Evolutionary conservation across 1,140 invertebrate genomes (phyloP).

Genomic region (Drosophila repleta): DNA sequence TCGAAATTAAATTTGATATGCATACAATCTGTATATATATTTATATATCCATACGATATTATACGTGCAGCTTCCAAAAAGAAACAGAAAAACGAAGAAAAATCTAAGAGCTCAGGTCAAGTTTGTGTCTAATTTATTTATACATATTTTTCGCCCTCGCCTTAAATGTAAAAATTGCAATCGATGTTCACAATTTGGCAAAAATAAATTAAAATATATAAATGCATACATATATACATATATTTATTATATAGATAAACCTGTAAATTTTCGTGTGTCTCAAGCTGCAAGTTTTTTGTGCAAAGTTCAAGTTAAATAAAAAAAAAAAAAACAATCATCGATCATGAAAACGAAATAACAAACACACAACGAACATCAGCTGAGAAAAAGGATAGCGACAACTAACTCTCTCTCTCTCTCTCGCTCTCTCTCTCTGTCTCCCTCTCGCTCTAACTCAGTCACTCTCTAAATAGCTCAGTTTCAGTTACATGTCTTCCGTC

Average conservation of each 20-base stretch:
- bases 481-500: background rate
- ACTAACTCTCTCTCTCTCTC: background rate
- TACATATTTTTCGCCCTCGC: too few relatives aligned
- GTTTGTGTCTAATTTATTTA: conserved; percentile 36
- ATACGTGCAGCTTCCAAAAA: conserved; percentile 34
- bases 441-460: conserved; percentile 4
- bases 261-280: background rate
- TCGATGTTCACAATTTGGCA: conserved; percentile 35
- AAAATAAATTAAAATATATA: conserved; percentile 13
- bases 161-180: conserved; percentile 14
- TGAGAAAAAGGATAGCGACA: background rate
- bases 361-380: background rate
- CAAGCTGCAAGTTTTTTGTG: conserved; percentile 2
- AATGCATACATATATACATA: conserved; percentile 12
- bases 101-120: conserved; percentile 38
- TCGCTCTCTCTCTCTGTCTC: conserved; percentile 1
- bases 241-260: background rate
- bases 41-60: conserved; percentile 25
- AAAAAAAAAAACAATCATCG: too few relatives aligned
- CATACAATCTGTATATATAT: conserved; percentile 3
- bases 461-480: background rate
- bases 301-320: background rate
- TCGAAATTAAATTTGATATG: background rate
- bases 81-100: conserved; percentile 21
- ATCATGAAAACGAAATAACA: background rate